Evolutionary conservation across 2,888 invertebrate genomes (phyloP), one percentile per base, ranked within the genome.

Genomic region (Xylota sylvarum): DNA sequence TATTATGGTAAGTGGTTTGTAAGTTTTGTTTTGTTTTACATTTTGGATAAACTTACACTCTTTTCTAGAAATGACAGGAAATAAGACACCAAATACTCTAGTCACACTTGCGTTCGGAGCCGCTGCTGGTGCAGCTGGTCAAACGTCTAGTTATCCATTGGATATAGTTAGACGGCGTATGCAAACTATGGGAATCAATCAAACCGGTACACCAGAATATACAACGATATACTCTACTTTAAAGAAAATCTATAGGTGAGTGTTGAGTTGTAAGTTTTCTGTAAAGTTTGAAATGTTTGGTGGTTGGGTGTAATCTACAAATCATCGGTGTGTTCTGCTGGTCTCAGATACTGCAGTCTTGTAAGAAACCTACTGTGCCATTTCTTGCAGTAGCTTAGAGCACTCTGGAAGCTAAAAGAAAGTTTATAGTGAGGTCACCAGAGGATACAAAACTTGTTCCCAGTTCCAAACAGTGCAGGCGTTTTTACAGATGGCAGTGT

Each of bases 121-220:
- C 37, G 91, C 95, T 32, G 98, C 99, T 37, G 99, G 99, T 32
- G 95, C 98, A 89, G 94, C 98, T 23, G 98, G 98, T 0, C 99
- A 99, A 94, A 96, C 97, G 0, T 95, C 97, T 30, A 98, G 98
- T 87, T 99, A 99, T 94, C 99, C 99, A 10, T 94, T 99, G 89
- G 98, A 98, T 92, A 97, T 98, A 93, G 97, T 99, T 85, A 91
- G 94, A 81, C 91, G 94, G 88, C 92, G 94, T 88, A 94, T 94
- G 94, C 94, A 94, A 91, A 95, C 95, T 55, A 93, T 93, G 88
- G 92, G 93, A 0, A 91, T 93, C 2, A 90, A 91, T 10, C 88
- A 92, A 23, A 94, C 94, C 89, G 93, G 92, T 5, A 83, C 90
- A 27, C 93, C 94, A 89, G 93, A 93, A 74, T 96, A 96, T 91